Percentiles rank a stretch among this genome's conserved stretches.
Evolutionary conservation across 1,140 invertebrate genomes (phyloP).

Genomic region (Drosophila ananassae): DNA sequence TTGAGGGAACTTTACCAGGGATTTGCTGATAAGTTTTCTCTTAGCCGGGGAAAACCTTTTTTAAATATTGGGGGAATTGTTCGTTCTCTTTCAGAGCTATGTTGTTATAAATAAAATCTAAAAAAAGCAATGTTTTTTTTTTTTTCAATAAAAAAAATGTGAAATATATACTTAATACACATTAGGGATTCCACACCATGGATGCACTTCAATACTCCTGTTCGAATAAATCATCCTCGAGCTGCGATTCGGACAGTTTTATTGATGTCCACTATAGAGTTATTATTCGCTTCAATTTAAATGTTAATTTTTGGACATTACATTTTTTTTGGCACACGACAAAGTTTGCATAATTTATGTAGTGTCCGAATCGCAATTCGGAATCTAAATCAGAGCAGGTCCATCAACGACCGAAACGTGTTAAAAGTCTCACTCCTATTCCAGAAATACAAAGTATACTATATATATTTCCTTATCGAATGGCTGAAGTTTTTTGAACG

Average conservation of each 20-base stretch:
- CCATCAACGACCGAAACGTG: slow-evolving; percentile 30
- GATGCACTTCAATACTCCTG: slow-evolving; percentile 55
- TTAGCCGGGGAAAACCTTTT: slow-evolving; percentile 1
- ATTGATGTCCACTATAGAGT: slow-evolving; percentile 34
- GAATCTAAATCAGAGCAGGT: slow-evolving; percentile 70
- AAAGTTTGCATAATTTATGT: slow-evolving; percentile 75
- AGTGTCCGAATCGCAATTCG: slow-evolving; percentile 35
- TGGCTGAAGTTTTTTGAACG: slow-evolving; percentile 10
- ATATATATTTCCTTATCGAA: slow-evolving; percentile 10
- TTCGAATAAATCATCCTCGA: slow-evolving; percentile 60
- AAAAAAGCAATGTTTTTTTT: too few species aligned
- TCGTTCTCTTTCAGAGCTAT: too few species aligned
- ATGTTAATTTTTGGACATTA: slow-evolving; percentile 67
- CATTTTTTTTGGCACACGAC: slow-evolving; percentile 70
- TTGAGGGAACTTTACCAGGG: slow-evolving; percentile 6
- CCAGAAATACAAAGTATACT: background rate
- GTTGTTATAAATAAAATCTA: too few species aligned
- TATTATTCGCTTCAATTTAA: slow-evolving; percentile 58
- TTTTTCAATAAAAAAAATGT: too few species aligned
- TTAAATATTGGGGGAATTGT: slow-evolving; percentile 15
- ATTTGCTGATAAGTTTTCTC: slow-evolving; percentile 17
- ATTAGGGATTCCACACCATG: slow-evolving; percentile 75
- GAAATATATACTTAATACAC: too few species aligned
- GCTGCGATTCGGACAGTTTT: slow-evolving; percentile 62
- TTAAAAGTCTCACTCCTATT: slow-evolving; percentile 2